phyloP scores from a whole-genome alignment of 2,113 vertebrate species.

The Brienomyrus brachyistius region DNA sequence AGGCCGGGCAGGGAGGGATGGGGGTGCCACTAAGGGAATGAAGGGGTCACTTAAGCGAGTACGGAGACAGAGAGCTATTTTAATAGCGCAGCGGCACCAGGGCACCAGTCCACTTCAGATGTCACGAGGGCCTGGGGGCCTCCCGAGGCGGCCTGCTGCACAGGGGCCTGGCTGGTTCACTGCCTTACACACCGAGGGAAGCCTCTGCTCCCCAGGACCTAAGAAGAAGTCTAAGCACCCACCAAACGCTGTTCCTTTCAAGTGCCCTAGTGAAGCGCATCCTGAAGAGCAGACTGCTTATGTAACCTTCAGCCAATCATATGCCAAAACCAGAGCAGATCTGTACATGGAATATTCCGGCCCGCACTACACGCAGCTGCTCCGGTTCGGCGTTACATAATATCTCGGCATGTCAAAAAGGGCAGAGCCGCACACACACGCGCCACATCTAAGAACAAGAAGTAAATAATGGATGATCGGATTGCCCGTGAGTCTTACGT shows the following conservation, averaged over 20 bases:
- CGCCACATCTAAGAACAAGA: not conserved
- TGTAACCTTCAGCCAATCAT: not conserved
- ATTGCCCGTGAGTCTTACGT: not conserved
- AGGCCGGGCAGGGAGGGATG: not conserved
- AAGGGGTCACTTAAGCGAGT: conserved; percentile 49
- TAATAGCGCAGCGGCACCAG: conserved; percentile 29
- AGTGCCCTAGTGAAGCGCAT: not conserved
- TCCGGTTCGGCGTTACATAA: not conserved
- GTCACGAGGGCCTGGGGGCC: not conserved
- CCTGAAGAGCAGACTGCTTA: not conserved
- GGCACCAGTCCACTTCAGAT: conserved; percentile 26
- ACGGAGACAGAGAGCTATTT: conserved; percentile 44
- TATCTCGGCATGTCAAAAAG: not conserved
- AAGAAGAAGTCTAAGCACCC: not conserved
- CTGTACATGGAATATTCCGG: not conserved
- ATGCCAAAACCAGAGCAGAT: not conserved
- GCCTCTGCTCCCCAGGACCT: not conserved
- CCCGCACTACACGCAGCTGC: not conserved
- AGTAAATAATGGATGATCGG: not conserved
- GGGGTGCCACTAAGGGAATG: conserved; percentile 29
- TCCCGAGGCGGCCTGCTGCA: not conserved
- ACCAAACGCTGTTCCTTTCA: not conserved
- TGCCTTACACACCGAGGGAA: not conserved
- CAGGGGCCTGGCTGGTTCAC: not conserved
- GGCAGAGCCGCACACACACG: not conserved